phyloP scores from a whole-genome alignment of 2,113 vertebrate genomes.

The Fulmarus glacialis region DNA sequence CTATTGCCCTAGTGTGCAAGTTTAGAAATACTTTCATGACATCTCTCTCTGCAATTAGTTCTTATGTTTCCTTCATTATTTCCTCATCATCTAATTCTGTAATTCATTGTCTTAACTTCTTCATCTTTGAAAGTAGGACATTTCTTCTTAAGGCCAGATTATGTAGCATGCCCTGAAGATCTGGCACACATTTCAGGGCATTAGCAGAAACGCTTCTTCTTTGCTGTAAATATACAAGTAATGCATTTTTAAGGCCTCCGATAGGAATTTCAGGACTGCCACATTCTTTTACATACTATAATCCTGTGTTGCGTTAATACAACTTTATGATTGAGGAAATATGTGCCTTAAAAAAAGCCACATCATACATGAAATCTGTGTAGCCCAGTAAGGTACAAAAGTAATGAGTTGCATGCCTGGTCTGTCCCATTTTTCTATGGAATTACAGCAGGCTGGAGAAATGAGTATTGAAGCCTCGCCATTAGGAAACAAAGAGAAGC shows the following conservation, averaged over 20 bases:
- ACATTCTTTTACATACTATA: background rate
- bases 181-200: conserved; percentile 37
- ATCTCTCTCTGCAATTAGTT: background rate
- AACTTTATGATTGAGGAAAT: background rate
- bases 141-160: background rate
- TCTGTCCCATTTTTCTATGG: background rate
- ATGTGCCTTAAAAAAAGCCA: fast-evolving
- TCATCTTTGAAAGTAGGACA: background rate
- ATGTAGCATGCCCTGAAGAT: conserved; percentile 20
- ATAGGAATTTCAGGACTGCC: background rate
- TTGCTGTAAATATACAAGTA: background rate
- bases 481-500: background rate
- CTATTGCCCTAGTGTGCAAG: background rate
- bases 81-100: background rate
- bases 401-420: background rate
- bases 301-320: background rate
- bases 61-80: background rate
- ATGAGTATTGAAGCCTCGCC: background rate
- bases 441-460: background rate
- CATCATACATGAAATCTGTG: background rate
- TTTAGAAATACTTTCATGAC: background rate
- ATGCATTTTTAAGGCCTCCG: background rate
- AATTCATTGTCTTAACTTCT: background rate
- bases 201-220: background rate
- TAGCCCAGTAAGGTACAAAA: background rate